A percentile compares a stretch with the other conserved stretches of the same genome.
Conservation (phyloP, 2,797 vertebrate genomes). For the Prionace glauca region DNA sequence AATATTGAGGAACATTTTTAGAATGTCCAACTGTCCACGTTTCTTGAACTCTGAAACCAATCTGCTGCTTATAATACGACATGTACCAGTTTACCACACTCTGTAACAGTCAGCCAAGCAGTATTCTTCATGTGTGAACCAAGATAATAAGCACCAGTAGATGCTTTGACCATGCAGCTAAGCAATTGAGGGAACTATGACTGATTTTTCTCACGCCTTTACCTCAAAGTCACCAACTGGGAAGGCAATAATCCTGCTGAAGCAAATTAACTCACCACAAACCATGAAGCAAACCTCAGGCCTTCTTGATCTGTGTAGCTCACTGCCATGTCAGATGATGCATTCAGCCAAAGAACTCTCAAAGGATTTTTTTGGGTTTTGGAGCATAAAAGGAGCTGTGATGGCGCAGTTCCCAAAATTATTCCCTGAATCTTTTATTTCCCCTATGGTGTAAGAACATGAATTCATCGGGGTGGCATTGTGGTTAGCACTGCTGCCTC, state of each 20-base stretch:
- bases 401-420: not conserved
- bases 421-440: not conserved
- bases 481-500: no score
- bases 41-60: not conserved
- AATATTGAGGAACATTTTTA: not conserved
- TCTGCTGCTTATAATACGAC: not conserved
- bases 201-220: not conserved
- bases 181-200: not conserved
- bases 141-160: not conserved
- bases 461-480: not conserved
- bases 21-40: not conserved
- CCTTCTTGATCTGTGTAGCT: not conserved
- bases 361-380: not conserved
- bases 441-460: not conserved
- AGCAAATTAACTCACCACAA: not conserved
- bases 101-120: not conserved
- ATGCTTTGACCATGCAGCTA: not conserved
- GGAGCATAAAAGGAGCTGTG: not conserved
- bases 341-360: not conserved
- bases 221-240: not conserved
- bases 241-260: not conserved
- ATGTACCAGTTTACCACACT: not conserved
- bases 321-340: not conserved
- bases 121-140: not conserved
- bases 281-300: not conserved